A percentile compares a stretch with the other conserved stretches of the same genome.
phyloP scores from a whole-genome alignment of 2,888 invertebrate genomes.

The Hypolimnas misippus region DNA sequence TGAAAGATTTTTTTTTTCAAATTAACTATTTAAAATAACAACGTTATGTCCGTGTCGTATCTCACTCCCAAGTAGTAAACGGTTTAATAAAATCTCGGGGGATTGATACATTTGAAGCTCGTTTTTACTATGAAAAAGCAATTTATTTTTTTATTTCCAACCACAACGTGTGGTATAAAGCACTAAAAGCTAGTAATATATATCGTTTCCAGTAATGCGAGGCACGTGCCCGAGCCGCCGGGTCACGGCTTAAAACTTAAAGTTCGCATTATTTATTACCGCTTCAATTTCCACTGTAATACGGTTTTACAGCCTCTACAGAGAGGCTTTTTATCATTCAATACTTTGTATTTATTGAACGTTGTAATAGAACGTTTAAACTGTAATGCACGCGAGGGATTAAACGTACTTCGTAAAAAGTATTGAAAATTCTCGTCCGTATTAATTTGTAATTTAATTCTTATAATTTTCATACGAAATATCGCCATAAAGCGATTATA shows the following conservation, averaged over 20 bases:
- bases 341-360: too few species aligned
- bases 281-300: conserved; percentile 17
- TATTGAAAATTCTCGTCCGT: too few species aligned
- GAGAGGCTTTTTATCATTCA: not conserved
- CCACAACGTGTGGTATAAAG: conserved; percentile 5
- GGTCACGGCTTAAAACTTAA: conserved; percentile 27
- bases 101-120: not conserved
- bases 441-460: too few species aligned
- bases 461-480: too few species aligned
- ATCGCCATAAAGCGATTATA: too few species aligned
- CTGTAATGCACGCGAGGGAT: too few species aligned
- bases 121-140: not conserved
- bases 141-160: conserved; percentile 16
- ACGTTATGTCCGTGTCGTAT: too few species aligned
- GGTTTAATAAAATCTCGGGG: not conserved
- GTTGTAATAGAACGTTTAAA: too few species aligned
- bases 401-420: too few species aligned
- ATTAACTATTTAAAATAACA: too few species aligned
- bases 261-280: conserved; percentile 31
- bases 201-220: conserved; percentile 19
- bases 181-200: conserved; percentile 21
- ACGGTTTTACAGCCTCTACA: not conserved
- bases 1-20: too few species aligned
- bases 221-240: conserved; percentile 30
- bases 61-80: too few species aligned